Conservation (phyloP, 2,888 invertebrate species). For the Eumerus sabulonum region DNA sequence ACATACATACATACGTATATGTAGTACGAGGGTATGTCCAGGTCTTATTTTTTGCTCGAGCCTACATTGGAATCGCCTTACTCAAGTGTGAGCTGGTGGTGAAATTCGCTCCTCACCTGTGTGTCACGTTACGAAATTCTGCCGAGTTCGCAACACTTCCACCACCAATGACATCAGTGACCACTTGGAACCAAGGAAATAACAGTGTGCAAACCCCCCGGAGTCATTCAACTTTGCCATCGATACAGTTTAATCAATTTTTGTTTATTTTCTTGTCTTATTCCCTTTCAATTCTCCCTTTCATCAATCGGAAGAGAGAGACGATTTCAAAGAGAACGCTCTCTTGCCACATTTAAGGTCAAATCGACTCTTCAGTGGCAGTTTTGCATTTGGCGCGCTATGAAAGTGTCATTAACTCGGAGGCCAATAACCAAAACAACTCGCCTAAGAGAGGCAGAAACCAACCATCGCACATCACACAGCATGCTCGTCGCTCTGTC, state of each 20-base stretch:
- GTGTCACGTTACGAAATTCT: slow-evolving; percentile 47
- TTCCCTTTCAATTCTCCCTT: background rate
- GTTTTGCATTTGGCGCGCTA: slow-evolving; percentile 20
- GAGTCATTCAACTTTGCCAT: slow-evolving; percentile 68
- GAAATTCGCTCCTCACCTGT: slow-evolving; percentile 25
- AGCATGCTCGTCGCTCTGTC: no score
- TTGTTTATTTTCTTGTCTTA: slow-evolving; percentile 28
- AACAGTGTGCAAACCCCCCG: slow-evolving; percentile 43
- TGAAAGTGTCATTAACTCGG: slow-evolving; percentile 44
- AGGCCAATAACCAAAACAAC: slow-evolving; percentile 32
- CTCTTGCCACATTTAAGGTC: background rate
- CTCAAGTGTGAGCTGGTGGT: background rate
- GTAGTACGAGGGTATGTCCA: slow-evolving; percentile 4
- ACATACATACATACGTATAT: background rate
- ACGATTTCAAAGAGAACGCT: slow-evolving; percentile 25
- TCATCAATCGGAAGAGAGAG: no score
- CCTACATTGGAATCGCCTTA: slow-evolving; percentile 3
- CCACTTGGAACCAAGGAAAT: slow-evolving; percentile 16
- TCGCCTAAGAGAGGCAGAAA: slow-evolving; percentile 26
- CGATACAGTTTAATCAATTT: slow-evolving; percentile 68
- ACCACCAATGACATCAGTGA: no score
- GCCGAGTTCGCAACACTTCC: slow-evolving; percentile 1
- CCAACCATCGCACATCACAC: background rate
- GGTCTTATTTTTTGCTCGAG: slow-evolving; percentile 34
- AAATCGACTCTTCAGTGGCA: background rate